Base-by-base conservation (phyloP, 2,888 invertebrate genomes). In the Dryocosmus kuriphilus region DNA sequence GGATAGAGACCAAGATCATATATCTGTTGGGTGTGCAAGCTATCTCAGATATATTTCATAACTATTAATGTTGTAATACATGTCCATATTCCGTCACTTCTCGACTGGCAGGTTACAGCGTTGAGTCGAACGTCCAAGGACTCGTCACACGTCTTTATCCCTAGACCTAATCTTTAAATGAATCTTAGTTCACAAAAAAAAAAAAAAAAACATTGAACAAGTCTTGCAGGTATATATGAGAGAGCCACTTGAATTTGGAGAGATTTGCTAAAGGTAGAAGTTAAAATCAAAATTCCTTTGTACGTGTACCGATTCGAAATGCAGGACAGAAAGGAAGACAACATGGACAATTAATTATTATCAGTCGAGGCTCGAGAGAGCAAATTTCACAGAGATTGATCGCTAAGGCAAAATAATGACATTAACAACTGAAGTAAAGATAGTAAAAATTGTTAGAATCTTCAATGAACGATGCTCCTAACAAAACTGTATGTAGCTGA, bases 51-150 rank as follows among this genome's bases (percentile, higher is more conserved):
- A 22, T 51, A 51, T 51, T 51, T 51, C 51, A 51, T 51, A 51
- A 51, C 51, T 51, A 51, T n/a, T 51, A n/a, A n/a, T 41, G 14
- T n/a, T 51, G 51, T n/a, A 51, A n/a, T 6, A 51, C 51, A 51
- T n/a, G 22, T 11, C 22, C 55, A 4, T 55, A 22, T 55, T 55
- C 55, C 55, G 55, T 55, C 55, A 55, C 55, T 22, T 51, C 55
- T 22, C 55, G 2, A 55, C 4, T 9, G 22, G 2, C 22, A 55
- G 22, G 55, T 55, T 55, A 55, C 55, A 55, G 22, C 11, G 22
- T 55, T 11, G 55, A 55, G 55, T 55, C 55, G 55, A 55, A 55
- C 55, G 55, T 55, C 55, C 55, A 55, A 55, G 55, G 55, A 55
- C 55, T n/a, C 55, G 55, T 55, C 55, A 55, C 22, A 55, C 22